Percentiles rank a stretch among this genome's conserved stretches.
Conservation (phyloP, 2,888 invertebrate genomes). For the Dorcus hopei region DNA sequence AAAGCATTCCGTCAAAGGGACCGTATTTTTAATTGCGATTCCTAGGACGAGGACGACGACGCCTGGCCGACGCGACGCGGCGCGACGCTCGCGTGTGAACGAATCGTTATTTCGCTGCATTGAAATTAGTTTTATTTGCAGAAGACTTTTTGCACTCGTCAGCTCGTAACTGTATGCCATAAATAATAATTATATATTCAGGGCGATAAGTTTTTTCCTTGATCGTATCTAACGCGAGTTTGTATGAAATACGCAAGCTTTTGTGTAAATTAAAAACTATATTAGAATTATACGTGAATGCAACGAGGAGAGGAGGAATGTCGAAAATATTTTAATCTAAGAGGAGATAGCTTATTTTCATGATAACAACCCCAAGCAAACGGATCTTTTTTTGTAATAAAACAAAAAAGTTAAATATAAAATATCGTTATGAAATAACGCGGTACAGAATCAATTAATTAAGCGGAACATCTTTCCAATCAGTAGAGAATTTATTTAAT, state of each 20-base stretch:
- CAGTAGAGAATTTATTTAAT: too few relatives aligned
- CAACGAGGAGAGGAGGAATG: too few relatives aligned
- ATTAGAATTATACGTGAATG: too few relatives aligned
- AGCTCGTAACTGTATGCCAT: constrained; percentile 2
- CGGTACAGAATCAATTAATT: too few relatives aligned
- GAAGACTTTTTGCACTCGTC: constrained; percentile 8
- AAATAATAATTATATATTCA: constrained; percentile 9
- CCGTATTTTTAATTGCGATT: too few relatives aligned
- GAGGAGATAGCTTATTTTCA: too few relatives aligned
- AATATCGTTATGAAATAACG: neutral
- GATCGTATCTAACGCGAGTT: too few relatives aligned
- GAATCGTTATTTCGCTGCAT: constrained; percentile 4
- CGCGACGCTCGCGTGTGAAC: constrained; percentile 2
- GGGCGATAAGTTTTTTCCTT: neutral
- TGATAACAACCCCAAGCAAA: neutral
- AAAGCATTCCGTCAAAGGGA: too few relatives aligned
- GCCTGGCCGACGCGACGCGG: neutral
- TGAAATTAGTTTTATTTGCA: constrained; percentile 11
- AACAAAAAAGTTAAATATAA: neutral
- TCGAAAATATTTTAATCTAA: too few relatives aligned
- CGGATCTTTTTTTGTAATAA: neutral
- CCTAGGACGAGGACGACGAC: neutral
- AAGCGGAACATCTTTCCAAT: too few relatives aligned
- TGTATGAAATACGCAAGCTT: too few relatives aligned
- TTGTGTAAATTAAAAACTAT: too few relatives aligned